Evolutionary conservation across 53 echinoderm and acorn worm genomes (phyloP).

Genomic region (Zoroaster sp.): DNA sequence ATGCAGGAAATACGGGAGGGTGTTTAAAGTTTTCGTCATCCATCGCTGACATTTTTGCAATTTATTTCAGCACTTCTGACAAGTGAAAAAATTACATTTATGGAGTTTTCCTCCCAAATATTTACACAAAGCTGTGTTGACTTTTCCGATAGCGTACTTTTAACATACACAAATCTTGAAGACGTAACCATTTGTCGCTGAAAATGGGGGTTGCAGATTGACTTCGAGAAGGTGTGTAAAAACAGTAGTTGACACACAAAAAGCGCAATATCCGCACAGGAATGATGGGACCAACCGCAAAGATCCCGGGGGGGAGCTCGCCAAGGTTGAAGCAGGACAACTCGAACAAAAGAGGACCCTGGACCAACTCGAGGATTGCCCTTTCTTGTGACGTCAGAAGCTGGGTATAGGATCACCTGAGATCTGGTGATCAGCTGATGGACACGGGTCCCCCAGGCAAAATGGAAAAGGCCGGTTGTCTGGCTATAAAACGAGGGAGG

Average conservation of each 20-base stretch:
- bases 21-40: neutral
- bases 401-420: slow-evolving; percentile 10
- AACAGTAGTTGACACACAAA: neutral
- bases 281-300: neutral
- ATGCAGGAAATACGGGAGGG: neutral
- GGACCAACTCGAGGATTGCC: neutral
- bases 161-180: too few species aligned
- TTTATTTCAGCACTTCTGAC: too few species aligned
- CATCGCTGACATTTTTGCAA: neutral
- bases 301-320: neutral
- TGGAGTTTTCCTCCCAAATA: too few species aligned
- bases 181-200: too few species aligned
- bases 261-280: neutral
- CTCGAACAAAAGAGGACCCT: neutral
- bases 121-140: too few species aligned
- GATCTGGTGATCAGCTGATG: slow-evolving; percentile 43
- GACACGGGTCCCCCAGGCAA: neutral
- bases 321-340: neutral
- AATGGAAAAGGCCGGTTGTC: neutral
- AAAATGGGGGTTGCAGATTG: too few species aligned
- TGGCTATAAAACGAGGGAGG: slow-evolving; percentile 19
- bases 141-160: too few species aligned
- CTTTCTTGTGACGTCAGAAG: slow-evolving; percentile 27
- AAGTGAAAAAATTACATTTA: too few species aligned
- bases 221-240: too few species aligned